A percentile compares a stretch with the other conserved stretches of the same genome.
Evolutionary conservation across 2,797 vertebrate species (phyloP).

Genomic region (Gobionotothen gibberifrons): DNA sequence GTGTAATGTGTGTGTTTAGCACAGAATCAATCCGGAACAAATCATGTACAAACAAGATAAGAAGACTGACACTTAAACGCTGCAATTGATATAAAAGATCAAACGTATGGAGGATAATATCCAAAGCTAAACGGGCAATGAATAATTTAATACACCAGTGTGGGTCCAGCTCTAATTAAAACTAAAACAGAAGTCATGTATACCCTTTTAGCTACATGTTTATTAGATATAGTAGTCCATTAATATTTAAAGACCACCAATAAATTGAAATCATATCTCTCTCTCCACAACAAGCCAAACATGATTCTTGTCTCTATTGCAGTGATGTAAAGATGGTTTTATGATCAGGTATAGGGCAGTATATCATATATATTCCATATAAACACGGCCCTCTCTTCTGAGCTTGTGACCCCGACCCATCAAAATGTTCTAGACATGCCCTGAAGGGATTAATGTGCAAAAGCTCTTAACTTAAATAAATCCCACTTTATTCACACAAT

Average conservation of each 20-base stretch:
- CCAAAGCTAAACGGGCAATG: constrained; percentile 28
- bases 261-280: neutral
- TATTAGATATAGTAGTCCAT: neutral
- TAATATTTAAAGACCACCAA: constrained; percentile 17
- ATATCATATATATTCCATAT: neutral
- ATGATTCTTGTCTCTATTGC: neutral
- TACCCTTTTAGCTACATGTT: constrained; percentile 17
- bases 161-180: constrained; percentile 20
- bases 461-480: constrained; percentile 59
- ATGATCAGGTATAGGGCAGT: neutral
- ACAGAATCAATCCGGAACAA: constrained; percentile 6
- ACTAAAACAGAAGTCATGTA: neutral
- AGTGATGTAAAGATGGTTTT: neutral
- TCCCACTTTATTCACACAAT: constrained; percentile 42
- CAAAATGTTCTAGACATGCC: constrained; percentile 27
- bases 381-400: neutral
- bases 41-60: neutral
- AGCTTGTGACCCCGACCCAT: constrained; percentile 5
- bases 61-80: neutral
- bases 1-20: neutral
- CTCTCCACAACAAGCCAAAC: neutral
- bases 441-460: constrained; percentile 49
- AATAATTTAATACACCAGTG: constrained; percentile 29
- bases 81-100: constrained; percentile 10
- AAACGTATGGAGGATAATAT: neutral